These are phyloP conservation scores for Rynchops niger DNA, from an alignment of 2,113 vertebrate species.

Conservation along the genomic window DNA sequence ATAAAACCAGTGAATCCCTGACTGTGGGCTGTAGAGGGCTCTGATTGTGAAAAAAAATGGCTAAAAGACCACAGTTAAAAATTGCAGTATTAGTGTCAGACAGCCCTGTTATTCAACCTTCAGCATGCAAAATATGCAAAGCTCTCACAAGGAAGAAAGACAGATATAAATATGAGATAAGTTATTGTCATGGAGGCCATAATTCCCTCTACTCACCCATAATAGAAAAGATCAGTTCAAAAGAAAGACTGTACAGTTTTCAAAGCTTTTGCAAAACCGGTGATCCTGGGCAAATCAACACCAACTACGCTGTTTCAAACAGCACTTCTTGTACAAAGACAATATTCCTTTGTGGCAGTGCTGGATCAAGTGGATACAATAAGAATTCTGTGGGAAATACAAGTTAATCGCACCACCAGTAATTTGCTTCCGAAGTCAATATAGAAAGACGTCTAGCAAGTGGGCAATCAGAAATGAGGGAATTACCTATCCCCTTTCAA, in stretches of 20 bases:
- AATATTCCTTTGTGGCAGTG: neutral
- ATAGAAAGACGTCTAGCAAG: neutral
- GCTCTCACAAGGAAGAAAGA: neutral
- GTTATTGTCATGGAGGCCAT: neutral
- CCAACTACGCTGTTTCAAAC: neutral
- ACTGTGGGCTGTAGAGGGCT: neutral
- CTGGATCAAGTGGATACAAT: neutral
- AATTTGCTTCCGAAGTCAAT: neutral
- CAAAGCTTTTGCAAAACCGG: neutral
- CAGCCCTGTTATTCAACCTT: neutral
- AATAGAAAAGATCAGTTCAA: neutral
- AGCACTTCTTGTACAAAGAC: neutral
- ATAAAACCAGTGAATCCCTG: neutral
- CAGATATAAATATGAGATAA: neutral
- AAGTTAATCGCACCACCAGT: neutral
- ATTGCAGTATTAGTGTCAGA: neutral
- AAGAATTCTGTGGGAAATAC: neutral
- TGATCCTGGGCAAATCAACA: neutral
- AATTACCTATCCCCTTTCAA: slow-evolving; percentile 18
- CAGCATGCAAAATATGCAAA: neutral
- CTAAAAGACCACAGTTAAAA: neutral
- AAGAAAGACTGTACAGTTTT: neutral
- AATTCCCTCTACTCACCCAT: neutral
- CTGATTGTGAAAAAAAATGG: neutral
- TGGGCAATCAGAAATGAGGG: slow-evolving; percentile 23